Conservation (phyloP, 2,113 vertebrate species). For the Sapajus apella region DNA sequence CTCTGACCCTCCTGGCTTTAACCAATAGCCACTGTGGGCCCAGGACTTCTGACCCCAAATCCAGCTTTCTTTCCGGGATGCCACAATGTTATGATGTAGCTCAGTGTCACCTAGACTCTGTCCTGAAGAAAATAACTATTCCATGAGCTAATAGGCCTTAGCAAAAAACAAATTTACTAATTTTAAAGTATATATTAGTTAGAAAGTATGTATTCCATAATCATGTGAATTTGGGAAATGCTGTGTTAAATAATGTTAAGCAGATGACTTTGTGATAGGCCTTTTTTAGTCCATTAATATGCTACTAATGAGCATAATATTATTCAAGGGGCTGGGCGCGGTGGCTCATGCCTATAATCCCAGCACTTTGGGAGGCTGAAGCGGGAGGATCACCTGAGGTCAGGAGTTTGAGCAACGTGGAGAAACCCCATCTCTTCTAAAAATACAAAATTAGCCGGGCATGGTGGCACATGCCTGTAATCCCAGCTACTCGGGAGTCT, state of each 20-base stretch:
- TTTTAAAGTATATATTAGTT: not conserved
- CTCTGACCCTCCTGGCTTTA: not conserved
- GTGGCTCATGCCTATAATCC: no score
- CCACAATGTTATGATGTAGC: not conserved
- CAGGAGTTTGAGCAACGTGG: no score
- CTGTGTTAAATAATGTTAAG: not conserved
- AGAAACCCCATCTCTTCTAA: no score
- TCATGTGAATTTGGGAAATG: not conserved
- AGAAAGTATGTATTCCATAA: not conserved
- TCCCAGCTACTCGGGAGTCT: no score
- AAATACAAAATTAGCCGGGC: no score
- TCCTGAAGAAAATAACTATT: not conserved
- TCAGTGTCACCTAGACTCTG: not conserved
- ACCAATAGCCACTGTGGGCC: not conserved
- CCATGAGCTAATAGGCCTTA: not conserved
- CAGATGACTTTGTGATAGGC: not conserved
- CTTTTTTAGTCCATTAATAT: not conserved
- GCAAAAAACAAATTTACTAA: not conserved
- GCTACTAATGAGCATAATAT: not conserved
- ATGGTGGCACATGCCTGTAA: no score
- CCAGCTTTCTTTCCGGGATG: not conserved
- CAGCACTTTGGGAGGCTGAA: no score
- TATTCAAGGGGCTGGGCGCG: not conserved
- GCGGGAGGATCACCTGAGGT: no score
- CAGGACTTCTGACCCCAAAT: not conserved